Evolutionary conservation across 2,797 vertebrate species (phyloP).

Genomic region (Rhodeus uyekii): DNA sequence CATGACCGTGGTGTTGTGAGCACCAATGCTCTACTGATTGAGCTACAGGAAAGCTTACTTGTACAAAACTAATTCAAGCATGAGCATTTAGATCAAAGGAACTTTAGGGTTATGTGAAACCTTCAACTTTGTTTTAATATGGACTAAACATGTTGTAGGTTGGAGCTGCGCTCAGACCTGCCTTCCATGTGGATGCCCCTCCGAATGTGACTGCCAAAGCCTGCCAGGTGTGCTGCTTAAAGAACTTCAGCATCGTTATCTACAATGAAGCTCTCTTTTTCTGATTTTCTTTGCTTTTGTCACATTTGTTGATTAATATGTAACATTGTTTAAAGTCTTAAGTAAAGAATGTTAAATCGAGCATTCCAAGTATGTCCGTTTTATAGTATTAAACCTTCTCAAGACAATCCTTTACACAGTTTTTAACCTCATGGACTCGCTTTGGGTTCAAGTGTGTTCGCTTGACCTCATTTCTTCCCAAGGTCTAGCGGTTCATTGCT

Average conservation of each 20-base stretch:
- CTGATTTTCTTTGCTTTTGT: neutral
- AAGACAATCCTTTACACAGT: neutral
- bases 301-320: neutral
- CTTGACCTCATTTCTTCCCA: constrained; percentile 24
- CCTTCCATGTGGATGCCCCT: constrained; percentile 86
- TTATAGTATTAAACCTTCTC: neutral
- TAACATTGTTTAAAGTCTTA: neutral
- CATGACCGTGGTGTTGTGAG: no score
- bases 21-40: no score
- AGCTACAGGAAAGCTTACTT: no score
- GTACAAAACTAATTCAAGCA: neutral
- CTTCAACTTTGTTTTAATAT: neutral
- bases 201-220: constrained; percentile 92
- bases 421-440: neutral
- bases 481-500: constrained; percentile 1
- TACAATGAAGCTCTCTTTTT: neutral
- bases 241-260: neutral
- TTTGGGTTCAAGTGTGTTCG: neutral
- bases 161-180: constrained; percentile 92
- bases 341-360: neutral
- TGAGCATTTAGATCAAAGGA: neutral
- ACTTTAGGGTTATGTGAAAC: neutral
- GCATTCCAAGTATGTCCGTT: neutral
- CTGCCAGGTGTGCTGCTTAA: constrained; percentile 82
- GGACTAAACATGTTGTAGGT: constrained; percentile 73